Base-by-base conservation (phyloP, 2,888 invertebrate genomes). In the Ennomos erosarius region DNA sequence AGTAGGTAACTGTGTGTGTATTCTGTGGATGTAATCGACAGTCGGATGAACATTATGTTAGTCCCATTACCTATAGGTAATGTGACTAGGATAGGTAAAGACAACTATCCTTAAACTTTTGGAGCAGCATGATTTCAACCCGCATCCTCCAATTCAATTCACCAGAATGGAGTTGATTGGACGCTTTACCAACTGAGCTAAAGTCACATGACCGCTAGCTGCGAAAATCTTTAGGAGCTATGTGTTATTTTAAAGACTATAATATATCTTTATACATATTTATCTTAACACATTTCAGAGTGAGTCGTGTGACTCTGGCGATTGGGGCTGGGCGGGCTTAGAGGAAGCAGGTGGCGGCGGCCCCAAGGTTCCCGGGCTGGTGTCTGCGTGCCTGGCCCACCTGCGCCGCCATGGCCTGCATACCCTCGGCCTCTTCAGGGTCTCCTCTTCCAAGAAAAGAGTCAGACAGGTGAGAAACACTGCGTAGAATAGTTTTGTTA, bases 401-500 rank as follows among this genome's bases (percentile, higher is more conserved):
- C 93, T 98, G 64, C 95, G 98, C 79, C 93, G 94, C 52, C 94
- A 96, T 73, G 98, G 98, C 33, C 93, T 98, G 44, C 94, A 95
- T 75, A 97, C 97, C 42, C 93, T 98, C 12, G 99, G 99, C 1
- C 95, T 99, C 61, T 99, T 99, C 89, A 94, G 98, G 69, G 98
- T 98, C 45, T 97, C 98, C 67, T 96, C 98, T 37, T 98, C 98
- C 5, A 98, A 97, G 85, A 98, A 98, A 83, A 93, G 98, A 81
- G 97, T 98, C 42, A 94, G 98, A 86, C 97, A 98, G 95, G 97
- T 98, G 51, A 69, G 45, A 36, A 53, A 56, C 16, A 0, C 73
- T 68, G 60, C 56, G 16, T 26, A 26, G 3, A 26, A 5, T 26
- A 26, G 6, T 26, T 26, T 58, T 65, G 53, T 64, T 46, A 35